These are phyloP conservation scores for Amphimallon solstitiale DNA, from an alignment of 2,888 invertebrate genomes.

Conservation along the genomic window DNA sequence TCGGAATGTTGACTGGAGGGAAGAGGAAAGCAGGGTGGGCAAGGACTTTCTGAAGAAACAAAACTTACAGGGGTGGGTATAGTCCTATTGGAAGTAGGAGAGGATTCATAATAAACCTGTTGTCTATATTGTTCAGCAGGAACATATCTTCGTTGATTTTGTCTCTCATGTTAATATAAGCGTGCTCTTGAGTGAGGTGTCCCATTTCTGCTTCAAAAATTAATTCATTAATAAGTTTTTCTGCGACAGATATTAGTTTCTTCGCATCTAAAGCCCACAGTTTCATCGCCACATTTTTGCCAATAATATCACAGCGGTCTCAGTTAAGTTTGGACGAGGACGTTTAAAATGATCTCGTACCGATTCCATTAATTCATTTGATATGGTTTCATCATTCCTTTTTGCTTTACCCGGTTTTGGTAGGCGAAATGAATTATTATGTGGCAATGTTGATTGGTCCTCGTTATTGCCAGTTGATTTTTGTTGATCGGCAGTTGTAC, in stretches of 20 bases:
- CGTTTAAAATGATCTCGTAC: slow-evolving; percentile 43
- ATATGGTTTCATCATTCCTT: slow-evolving; percentile 41
- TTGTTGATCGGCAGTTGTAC: too few relatives aligned
- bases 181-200: slow-evolving; percentile 35
- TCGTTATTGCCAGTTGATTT: too few relatives aligned
- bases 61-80: neutral
- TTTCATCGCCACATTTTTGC: slow-evolving; percentile 38
- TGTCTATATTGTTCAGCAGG: slow-evolving; percentile 33
- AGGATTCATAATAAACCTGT: slow-evolving; percentile 22
- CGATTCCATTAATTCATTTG: slow-evolving; percentile 41
- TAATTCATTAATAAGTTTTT: too few relatives aligned
- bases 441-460: too few relatives aligned
- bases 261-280: slow-evolving; percentile 37
- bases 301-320: slow-evolving; percentile 43
- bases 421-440: too few relatives aligned
- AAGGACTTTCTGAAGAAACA: neutral
- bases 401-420: too few relatives aligned
- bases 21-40: neutral
- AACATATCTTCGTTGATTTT: slow-evolving; percentile 35
- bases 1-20: too few relatives aligned
- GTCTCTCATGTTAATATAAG: slow-evolving; percentile 39
- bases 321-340: slow-evolving; percentile 37
- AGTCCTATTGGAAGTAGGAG: slow-evolving; percentile 25
- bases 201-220: slow-evolving; percentile 40
- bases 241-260: too few relatives aligned